Percentiles rank a stretch among this genome's conserved stretches.
These are phyloP conservation scores for Stratiolaelaps scimitus DNA, from an alignment of 1,140 invertebrate genomes.

Conservation along the genomic window DNA sequence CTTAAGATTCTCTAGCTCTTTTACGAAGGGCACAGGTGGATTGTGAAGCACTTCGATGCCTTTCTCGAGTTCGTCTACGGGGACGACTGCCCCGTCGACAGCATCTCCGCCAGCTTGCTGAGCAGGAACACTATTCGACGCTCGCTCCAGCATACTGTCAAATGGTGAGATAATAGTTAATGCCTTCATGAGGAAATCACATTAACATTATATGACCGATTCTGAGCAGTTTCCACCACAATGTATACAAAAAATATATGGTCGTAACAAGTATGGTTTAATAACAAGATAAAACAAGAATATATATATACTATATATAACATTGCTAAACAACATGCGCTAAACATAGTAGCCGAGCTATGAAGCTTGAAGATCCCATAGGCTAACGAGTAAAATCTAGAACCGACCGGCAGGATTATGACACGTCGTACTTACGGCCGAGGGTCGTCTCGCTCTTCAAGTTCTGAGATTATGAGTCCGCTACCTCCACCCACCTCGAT, in stretches of 20 bases:
- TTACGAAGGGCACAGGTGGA: conserved; percentile 16
- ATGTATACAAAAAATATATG: too few species aligned
- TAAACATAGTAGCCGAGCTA: too few species aligned
- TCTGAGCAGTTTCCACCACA: too few species aligned
- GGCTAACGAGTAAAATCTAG: too few species aligned
- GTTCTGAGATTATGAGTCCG: conserved; percentile 4
- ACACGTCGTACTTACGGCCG: neutral
- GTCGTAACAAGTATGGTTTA: too few species aligned
- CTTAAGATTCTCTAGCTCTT: conserved; percentile 27
- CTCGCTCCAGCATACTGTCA: neutral
- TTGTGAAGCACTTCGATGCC: conserved; percentile 1
- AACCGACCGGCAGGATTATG: too few species aligned
- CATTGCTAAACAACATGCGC: too few species aligned
- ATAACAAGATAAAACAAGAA: too few species aligned
- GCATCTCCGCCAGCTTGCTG: neutral
- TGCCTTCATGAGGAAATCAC: neutral
- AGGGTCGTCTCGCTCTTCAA: conserved; percentile 23
- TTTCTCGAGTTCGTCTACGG: neutral
- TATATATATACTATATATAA: too few species aligned
- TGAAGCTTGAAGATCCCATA: too few species aligned
- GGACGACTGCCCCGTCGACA: neutral
- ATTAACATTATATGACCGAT: too few species aligned
- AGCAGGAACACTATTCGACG: neutral
- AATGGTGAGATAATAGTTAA: neutral
- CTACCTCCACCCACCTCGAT: conserved; percentile 16